phyloP scores from a whole-genome alignment of 2,113 vertebrate species.

The Pomatorhinus ruficollis region DNA sequence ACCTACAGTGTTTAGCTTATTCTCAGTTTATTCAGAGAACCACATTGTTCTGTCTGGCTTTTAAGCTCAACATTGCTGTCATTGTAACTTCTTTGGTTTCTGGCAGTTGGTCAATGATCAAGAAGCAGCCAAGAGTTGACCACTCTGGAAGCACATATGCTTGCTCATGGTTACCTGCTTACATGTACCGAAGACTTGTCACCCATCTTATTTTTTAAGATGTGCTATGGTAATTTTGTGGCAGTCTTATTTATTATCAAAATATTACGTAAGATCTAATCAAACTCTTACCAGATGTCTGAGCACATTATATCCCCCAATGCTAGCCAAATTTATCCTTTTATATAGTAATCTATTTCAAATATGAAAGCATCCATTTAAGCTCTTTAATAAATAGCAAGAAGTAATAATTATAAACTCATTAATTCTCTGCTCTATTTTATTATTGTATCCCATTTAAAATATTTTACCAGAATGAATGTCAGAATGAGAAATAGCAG shows the following conservation, averaged over 20 bases:
- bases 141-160: background rate
- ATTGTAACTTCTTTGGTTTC: background rate
- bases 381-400: background rate
- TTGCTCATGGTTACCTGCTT: background rate
- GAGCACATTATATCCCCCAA: background rate
- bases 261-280: background rate
- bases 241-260: background rate
- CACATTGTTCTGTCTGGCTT: fast-evolving
- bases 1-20: background rate
- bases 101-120: background rate
- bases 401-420: conserved; percentile 4
- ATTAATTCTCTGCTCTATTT: background rate
- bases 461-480: background rate
- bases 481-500: background rate
- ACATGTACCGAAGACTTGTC: background rate
- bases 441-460: background rate
- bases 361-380: background rate
- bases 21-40: background rate
- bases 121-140: background rate
- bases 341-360: background rate
- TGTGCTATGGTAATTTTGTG: background rate
- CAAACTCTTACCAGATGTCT: background rate
- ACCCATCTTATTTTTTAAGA: background rate
- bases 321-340: background rate
- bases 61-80: background rate